Evolutionary conservation across 64 coral and sea anemone genomes (phyloP).

Genomic region (Astreopora myriophthalma): DNA sequence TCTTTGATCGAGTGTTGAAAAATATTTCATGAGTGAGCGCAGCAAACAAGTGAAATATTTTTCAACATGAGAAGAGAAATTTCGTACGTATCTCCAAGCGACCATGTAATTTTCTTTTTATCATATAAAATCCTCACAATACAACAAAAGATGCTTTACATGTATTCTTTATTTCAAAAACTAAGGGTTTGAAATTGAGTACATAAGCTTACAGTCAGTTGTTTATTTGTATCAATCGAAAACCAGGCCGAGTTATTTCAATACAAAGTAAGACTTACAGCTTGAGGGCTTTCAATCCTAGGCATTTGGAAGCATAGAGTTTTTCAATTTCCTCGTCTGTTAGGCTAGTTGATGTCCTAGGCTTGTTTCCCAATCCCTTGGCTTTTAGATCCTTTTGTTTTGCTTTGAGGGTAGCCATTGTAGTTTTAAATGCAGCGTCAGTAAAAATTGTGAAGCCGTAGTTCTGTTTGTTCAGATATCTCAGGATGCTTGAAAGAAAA

Average conservation of each 20-base stretch:
- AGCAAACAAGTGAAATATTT: too few relatives aligned
- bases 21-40: too few relatives aligned
- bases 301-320: not conserved
- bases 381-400: constrained; percentile 51
- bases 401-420: constrained; percentile 1
- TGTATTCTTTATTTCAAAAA: too few relatives aligned
- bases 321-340: constrained; percentile 36
- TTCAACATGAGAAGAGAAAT: too few relatives aligned
- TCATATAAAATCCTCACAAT: too few relatives aligned
- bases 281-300: constrained; percentile 27
- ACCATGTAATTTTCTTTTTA: too few relatives aligned
- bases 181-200: too few relatives aligned
- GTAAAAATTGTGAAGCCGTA: constrained; percentile 49
- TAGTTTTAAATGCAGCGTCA: constrained; percentile 34
- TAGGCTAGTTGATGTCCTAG: not conserved
- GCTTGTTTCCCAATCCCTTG: constrained; percentile 16
- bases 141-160: too few relatives aligned
- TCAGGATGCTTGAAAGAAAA: constrained; percentile 31
- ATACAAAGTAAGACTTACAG: not conserved
- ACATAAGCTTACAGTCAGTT: too few relatives aligned
- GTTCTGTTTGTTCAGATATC: constrained; percentile 41
- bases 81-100: too few relatives aligned
- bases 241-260: not conserved
- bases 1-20: too few relatives aligned
- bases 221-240: too few relatives aligned